A percentile compares a stretch with the other conserved stretches of the same genome.
These are phyloP conservation scores for Drosophila subquinaria DNA, from an alignment of 2,888 invertebrate species.

Conservation along the genomic window DNA sequence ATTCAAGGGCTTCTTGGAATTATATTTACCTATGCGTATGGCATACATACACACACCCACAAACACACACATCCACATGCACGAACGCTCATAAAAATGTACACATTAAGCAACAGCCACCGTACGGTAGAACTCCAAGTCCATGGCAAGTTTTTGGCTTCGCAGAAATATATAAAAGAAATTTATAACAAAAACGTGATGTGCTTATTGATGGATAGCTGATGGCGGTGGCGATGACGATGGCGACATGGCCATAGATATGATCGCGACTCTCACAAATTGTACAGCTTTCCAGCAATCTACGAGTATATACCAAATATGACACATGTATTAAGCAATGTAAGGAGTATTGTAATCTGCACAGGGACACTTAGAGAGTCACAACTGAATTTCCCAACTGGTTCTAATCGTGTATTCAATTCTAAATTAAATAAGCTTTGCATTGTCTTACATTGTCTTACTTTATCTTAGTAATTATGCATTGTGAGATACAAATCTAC, in stretches of 20 bases:
- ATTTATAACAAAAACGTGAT: conserved; percentile 80
- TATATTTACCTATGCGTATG: conserved; percentile 27
- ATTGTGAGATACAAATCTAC: background rate
- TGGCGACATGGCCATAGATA: conserved; percentile 28
- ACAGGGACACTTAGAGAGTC: background rate
- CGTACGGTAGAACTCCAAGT: conserved; percentile 9
- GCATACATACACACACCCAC: conserved; percentile 13
- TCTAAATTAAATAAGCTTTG: background rate
- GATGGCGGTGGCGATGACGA: conserved; percentile 21
- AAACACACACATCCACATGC: conserved; percentile 17
- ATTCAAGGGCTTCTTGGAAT: conserved; percentile 14
- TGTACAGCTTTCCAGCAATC: conserved; percentile 39
- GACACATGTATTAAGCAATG: background rate
- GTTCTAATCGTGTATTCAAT: background rate
- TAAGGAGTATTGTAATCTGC: background rate
- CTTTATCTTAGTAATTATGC: background rate
- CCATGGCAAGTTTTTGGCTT: conserved; percentile 30
- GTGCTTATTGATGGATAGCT: conserved; percentile 75
- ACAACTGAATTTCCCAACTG: background rate
- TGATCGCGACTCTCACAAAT: conserved; percentile 42
- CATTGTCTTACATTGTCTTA: background rate
- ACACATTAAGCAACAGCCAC: conserved; percentile 56
- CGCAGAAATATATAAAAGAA: conserved; percentile 73
- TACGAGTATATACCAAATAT: background rate
- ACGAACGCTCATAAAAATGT: conserved; percentile 59